A percentile compares a stretch with the other conserved stretches of the same genome.
Conservation (phyloP, 2,797 vertebrate species). For the Gymnothorax reevesii region DNA sequence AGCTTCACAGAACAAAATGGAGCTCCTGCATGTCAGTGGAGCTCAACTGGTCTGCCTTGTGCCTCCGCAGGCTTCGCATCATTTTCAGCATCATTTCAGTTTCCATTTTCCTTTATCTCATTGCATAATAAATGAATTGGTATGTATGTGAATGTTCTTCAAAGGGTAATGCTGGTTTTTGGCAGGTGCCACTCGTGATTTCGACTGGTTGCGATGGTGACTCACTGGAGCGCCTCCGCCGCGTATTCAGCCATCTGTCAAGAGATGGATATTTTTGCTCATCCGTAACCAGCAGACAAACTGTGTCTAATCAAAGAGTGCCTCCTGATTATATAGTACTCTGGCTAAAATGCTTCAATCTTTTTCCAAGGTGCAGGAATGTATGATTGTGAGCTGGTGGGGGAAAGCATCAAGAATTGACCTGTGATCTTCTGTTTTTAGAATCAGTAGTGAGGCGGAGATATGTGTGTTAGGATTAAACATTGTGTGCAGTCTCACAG, state of each 20-base stretch:
- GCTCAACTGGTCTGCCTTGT: too few relatives aligned
- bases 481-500: not conserved
- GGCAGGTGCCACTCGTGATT: not conserved
- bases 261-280: not conserved
- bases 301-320: not conserved
- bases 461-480: not conserved
- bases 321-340: not conserved
- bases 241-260: constrained; percentile 3
- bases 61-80: too few relatives aligned
- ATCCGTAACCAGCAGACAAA: not conserved
- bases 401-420: not conserved
- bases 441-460: not conserved
- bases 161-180: not conserved
- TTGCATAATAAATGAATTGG: too few relatives aligned
- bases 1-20: too few relatives aligned
- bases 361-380: not conserved
- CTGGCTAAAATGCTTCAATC: not conserved
- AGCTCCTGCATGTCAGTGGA: too few relatives aligned
- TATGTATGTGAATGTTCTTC: not conserved
- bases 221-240: not conserved
- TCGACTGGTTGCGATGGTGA: not conserved
- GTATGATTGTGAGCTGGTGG: not conserved
- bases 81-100: too few relatives aligned
- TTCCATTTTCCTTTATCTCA: too few relatives aligned
- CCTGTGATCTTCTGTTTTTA: not conserved